A percentile compares a stretch with the other conserved stretches of the same genome.
Conservation (phyloP, 1,140 invertebrate genomes). For the Colletes latitarsis region DNA sequence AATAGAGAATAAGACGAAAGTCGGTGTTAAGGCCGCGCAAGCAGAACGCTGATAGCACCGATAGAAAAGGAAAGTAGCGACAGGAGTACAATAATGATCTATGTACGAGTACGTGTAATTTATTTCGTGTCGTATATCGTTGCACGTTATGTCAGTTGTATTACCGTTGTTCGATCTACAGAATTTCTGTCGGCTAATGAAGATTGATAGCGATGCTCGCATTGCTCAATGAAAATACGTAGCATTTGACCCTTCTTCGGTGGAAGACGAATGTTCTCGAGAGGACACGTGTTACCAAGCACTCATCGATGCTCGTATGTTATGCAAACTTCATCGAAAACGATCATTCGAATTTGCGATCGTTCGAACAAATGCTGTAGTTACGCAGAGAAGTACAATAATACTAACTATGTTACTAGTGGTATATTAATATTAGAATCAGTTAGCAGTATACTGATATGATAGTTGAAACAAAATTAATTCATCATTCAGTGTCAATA, state of each 20-base stretch:
- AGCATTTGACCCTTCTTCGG: not conserved
- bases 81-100: slow-evolving; percentile 26
- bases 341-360: not conserved
- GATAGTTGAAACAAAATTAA: too few species aligned
- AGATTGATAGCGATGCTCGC: slow-evolving; percentile 30
- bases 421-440: not conserved
- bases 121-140: slow-evolving; percentile 16
- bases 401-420: not conserved
- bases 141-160: slow-evolving; percentile 11
- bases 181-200: slow-evolving; percentile 20
- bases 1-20: slow-evolving; percentile 33
- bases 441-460: too few species aligned
- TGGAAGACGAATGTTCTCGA: not conserved
- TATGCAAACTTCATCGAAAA: not conserved
- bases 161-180: slow-evolving; percentile 28
- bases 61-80: not conserved
- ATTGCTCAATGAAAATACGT: not conserved
- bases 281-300: not conserved
- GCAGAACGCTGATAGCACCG: not conserved
- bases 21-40: slow-evolving; percentile 12
- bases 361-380: not conserved
- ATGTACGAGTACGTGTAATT: slow-evolving; percentile 15
- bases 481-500: too few species aligned
- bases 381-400: not conserved
- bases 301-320: not conserved